Evolutionary conservation across 2,797 vertebrate genomes (phyloP).

Genomic region (Eremophila alpestris): DNA sequence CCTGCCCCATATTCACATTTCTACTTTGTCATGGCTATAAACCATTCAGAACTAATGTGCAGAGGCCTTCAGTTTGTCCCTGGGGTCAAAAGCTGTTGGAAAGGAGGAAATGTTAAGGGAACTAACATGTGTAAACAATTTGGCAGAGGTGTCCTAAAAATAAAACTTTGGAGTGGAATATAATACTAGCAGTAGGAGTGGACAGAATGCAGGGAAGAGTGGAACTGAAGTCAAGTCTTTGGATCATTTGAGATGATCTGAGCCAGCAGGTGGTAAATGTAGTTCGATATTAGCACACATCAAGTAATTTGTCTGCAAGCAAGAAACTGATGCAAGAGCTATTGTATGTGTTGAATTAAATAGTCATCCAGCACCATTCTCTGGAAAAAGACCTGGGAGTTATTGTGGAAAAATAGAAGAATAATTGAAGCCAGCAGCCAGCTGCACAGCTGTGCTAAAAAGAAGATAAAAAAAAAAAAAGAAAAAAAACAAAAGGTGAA

Average conservation of each 20-base stretch:
- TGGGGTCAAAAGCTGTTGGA: conserved; percentile 8
- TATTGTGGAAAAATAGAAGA: conserved; percentile 56
- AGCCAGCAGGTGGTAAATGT: conserved; percentile 65
- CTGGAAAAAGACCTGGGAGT: conserved; percentile 53
- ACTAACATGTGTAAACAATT: conserved; percentile 40
- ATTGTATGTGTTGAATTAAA: conserved; percentile 55
- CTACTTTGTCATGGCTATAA: background rate
- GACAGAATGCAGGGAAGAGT: conserved; percentile 56
- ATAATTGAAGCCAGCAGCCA: conserved; percentile 47
- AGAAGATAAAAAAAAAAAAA: background rate
- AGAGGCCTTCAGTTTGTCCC: background rate
- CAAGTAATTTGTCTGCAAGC: conserved; percentile 54
- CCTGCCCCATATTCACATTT: background rate
- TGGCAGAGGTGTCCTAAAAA: conserved; percentile 47
- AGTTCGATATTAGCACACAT: conserved; percentile 44
- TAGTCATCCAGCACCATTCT: background rate
- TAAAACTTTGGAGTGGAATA: conserved; percentile 52
- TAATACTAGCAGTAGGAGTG: background rate
- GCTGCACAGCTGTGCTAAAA: conserved; percentile 1
- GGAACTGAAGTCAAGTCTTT: conserved; percentile 44
- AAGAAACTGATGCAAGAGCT: conserved; percentile 42
- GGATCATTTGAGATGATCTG: conserved; percentile 58
- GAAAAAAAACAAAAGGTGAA: background rate
- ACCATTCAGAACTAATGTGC: background rate
- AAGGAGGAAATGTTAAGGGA: conserved; percentile 31